Conservation (phyloP, 2,797 vertebrate species). For the Pangasius macronema region DNA sequence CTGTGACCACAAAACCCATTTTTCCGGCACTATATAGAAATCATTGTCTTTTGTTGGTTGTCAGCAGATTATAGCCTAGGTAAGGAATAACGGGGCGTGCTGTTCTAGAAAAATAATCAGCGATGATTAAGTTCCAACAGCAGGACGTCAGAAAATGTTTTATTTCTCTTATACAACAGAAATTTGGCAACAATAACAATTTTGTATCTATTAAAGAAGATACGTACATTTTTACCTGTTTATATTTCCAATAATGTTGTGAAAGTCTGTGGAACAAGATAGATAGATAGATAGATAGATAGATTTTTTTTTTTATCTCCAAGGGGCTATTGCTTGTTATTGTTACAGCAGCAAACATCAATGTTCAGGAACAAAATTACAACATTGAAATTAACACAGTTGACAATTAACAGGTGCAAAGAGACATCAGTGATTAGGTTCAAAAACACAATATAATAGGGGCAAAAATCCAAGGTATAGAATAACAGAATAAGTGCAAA, state of each 20-base stretch:
- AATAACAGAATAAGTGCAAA: neutral
- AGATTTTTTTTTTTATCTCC: neutral
- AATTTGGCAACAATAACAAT: neutral
- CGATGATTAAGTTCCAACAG: neutral
- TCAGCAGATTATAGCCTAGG: neutral
- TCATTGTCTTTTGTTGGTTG: neutral
- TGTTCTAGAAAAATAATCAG: neutral
- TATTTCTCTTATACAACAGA: neutral
- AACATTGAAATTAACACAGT: neutral
- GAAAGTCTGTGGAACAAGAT: neutral
- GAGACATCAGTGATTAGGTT: neutral
- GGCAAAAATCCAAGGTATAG: neutral
- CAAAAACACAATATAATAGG: neutral
- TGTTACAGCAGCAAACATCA: neutral
- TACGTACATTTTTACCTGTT: neutral
- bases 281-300: neutral
- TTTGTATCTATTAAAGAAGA: neutral
- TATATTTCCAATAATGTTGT: neutral
- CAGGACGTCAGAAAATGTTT: neutral
- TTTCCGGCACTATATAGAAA: neutral
- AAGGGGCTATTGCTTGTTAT: no score
- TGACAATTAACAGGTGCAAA: neutral
- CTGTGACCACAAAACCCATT: neutral
- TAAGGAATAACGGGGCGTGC: neutral
- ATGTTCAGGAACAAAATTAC: neutral